These are phyloP conservation scores for Ruditapes philippinarum DNA, from an alignment of 1,140 invertebrate genomes.

Conservation along the genomic window DNA sequence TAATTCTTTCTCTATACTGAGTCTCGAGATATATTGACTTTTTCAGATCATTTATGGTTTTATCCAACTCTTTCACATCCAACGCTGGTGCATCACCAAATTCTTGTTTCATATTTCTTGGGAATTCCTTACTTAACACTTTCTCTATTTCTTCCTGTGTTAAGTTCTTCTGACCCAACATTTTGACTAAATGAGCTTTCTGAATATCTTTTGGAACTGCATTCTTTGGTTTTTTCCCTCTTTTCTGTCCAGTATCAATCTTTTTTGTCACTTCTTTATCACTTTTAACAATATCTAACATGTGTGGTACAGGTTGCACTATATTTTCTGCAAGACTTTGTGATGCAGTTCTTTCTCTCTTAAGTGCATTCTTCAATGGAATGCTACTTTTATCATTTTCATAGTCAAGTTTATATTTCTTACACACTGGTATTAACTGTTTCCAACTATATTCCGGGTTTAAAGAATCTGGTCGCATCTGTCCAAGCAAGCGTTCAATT, in stretches of 20 bases:
- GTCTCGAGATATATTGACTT: conserved; percentile 59
- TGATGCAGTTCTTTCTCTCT: not conserved
- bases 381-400: conserved; percentile 1
- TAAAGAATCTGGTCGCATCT: conserved; percentile 73
- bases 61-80: conserved; percentile 57
- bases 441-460: conserved; percentile 74
- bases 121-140: conserved; percentile 44
- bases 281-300: not conserved
- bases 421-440: conserved; percentile 72
- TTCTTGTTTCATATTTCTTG: conserved; percentile 26
- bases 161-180: conserved; percentile 51
- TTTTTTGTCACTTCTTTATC: not conserved
- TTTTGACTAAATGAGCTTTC: conserved; percentile 55
- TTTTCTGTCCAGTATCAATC: conserved; percentile 1
- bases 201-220: conserved; percentile 49
- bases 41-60: conserved; percentile 56
- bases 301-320: not conserved
- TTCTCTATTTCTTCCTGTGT: conserved; percentile 44
- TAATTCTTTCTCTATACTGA: conserved; percentile 37
- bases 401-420: conserved; percentile 70
- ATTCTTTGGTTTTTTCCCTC: not conserved
- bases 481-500: conserved; percentile 75
- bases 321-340: not conserved
- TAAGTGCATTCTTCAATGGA: not conserved
- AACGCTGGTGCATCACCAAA: conserved; percentile 43